Conservation (phyloP, 2,888 invertebrate species). For the Netelia virgata region DNA sequence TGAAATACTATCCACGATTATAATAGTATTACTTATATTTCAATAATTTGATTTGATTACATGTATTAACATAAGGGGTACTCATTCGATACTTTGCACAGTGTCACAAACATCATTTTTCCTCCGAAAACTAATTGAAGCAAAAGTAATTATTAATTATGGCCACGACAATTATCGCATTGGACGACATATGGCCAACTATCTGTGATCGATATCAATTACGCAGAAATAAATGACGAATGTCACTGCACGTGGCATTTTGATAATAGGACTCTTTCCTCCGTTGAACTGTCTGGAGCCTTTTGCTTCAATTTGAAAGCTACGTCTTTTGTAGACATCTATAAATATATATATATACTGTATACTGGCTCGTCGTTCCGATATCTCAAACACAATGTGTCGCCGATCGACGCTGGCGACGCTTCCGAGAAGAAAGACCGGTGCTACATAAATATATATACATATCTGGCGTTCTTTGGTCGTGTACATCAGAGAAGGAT, state of each 20-base stretch:
- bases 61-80: too few relatives aligned
- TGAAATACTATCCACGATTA: too few relatives aligned
- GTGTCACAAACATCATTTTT: too few relatives aligned
- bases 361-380: conserved; percentile 44
- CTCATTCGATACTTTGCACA: too few relatives aligned
- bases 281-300: not conserved
- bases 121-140: not conserved
- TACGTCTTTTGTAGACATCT: not conserved
- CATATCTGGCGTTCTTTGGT: not conserved
- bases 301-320: conserved; percentile 61
- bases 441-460: conserved; percentile 26
- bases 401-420: conserved; percentile 66
- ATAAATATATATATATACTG: not conserved
- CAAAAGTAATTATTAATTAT: conserved; percentile 1
- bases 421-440: conserved; percentile 50
- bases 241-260: conserved; percentile 38
- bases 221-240: conserved; percentile 66
- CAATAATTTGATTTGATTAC: too few relatives aligned
- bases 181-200: not conserved
- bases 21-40: too few relatives aligned
- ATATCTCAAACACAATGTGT: conserved; percentile 72
- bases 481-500: conserved; percentile 17
- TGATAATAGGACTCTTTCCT: conserved; percentile 57
- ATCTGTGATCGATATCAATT: not conserved
- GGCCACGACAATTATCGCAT: not conserved